Evolutionary conservation across 2,113 vertebrate species (phyloP).

Genomic region (Ceyx melanurus): DNA sequence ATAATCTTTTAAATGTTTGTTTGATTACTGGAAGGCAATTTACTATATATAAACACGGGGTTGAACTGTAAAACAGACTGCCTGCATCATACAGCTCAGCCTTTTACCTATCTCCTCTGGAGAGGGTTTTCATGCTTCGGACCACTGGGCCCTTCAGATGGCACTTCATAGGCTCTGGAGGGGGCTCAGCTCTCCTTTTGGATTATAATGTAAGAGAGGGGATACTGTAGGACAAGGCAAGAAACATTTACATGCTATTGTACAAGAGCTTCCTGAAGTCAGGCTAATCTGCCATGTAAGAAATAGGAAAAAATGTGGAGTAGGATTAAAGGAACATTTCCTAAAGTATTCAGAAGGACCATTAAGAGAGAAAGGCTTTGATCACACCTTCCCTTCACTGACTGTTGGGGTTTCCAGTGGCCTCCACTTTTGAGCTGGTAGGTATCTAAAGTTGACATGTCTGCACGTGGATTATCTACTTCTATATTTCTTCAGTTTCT

Average conservation of each 20-base stretch:
- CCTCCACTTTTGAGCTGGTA: not conserved
- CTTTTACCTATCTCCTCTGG: not conserved
- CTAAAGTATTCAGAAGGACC: not conserved
- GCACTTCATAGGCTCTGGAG: not conserved
- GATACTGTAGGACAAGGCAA: not conserved
- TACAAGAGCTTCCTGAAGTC: not conserved
- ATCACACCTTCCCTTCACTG: not conserved
- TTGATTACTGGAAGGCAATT: conserved; percentile 17
- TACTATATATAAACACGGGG: not conserved
- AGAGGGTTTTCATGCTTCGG: not conserved
- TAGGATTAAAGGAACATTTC: not conserved
- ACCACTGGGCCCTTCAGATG: not conserved
- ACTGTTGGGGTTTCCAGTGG: not conserved
- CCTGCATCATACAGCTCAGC: not conserved
- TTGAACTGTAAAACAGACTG: not conserved
- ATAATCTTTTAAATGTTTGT: conserved; percentile 8
- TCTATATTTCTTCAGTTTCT: not conserved
- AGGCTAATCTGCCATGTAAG: not conserved
- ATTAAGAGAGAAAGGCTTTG: not conserved
- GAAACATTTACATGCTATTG: not conserved
- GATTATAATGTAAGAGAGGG: not conserved
- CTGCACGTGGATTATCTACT: not conserved
- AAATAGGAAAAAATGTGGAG: not conserved
- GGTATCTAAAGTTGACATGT: not conserved
- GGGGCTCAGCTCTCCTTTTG: not conserved